These are phyloP conservation scores for Ammodytes dubius DNA, from an alignment of 2,113 vertebrate genomes.

Conservation along the genomic window DNA sequence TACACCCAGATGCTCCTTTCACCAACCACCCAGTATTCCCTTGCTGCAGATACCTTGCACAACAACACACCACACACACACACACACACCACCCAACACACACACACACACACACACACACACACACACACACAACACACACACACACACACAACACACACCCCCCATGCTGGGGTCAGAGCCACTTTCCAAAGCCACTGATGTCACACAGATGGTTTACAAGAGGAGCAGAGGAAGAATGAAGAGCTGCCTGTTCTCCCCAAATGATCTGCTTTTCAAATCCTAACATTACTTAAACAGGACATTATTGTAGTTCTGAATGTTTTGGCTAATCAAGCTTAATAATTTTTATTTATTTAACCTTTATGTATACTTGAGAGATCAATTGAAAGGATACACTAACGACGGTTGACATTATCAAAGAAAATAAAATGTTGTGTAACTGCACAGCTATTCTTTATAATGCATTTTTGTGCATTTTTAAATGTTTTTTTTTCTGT, in stretches of 20 bases:
- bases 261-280: slow-evolving; percentile 11
- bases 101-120: slow-evolving; percentile 12
- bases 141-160: slow-evolving; percentile 20
- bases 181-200: slow-evolving; percentile 40
- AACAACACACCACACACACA: slow-evolving; percentile 21
- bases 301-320: not conserved
- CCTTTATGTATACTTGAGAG: too few species aligned
- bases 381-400: too few species aligned
- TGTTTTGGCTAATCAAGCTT: not conserved
- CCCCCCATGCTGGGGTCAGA: slow-evolving; percentile 64
- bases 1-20: slow-evolving; percentile 76
- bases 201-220: slow-evolving; percentile 68
- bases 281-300: not conserved
- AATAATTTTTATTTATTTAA: too few species aligned
- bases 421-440: too few species aligned
- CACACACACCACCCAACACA: slow-evolving; percentile 18
- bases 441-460: too few species aligned
- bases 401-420: too few species aligned
- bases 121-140: not conserved
- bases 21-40: slow-evolving; percentile 25
- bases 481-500: too few species aligned
- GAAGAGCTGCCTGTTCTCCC: slow-evolving; percentile 5
- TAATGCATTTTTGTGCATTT: too few species aligned
- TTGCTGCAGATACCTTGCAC: slow-evolving; percentile 30
- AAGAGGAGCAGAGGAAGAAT: slow-evolving; percentile 8